Evolutionary conservation across 2,888 invertebrate genomes (phyloP).

Genomic region (Empis livida): DNA sequence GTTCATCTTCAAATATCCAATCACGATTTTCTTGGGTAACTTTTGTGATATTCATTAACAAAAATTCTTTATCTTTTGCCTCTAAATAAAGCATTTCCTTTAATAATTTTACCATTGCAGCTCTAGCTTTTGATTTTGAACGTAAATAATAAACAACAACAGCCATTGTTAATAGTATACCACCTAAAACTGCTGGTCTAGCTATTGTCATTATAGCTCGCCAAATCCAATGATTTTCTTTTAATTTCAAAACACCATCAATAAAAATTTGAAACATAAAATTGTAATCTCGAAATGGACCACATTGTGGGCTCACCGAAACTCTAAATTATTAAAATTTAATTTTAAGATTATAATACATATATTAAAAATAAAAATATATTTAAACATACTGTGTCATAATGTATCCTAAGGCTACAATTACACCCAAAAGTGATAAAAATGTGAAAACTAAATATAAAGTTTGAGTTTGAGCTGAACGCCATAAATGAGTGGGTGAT

Average conservation of each 20-base stretch:
- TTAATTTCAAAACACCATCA: constrained; percentile 41
- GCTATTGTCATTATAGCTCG: constrained; percentile 38
- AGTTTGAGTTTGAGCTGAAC: constrained; percentile 54
- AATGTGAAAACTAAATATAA: constrained; percentile 56
- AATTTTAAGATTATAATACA: background rate
- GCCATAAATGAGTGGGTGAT: constrained; percentile 52
- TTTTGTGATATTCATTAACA: constrained; percentile 46
- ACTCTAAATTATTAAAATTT: constrained; percentile 34
- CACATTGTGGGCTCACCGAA: constrained; percentile 42
- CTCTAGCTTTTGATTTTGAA: constrained; percentile 47
- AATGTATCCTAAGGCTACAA: constrained; percentile 49
- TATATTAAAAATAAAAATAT: background rate
- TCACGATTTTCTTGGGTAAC: constrained; percentile 45
- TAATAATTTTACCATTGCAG: constrained; percentile 45
- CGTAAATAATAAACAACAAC: constrained; percentile 50
- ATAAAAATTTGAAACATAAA: constrained; percentile 46
- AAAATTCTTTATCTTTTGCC: constrained; percentile 56
- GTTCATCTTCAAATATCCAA: constrained; percentile 17
- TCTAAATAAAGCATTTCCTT: constrained; percentile 52
- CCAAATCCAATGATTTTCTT: constrained; percentile 36
- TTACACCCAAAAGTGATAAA: constrained; percentile 46
- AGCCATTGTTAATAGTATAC: constrained; percentile 45
- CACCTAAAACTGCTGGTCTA: constrained; percentile 48
- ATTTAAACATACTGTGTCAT: constrained; percentile 43
- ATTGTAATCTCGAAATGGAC: constrained; percentile 46